Evolutionary conservation across 2,888 invertebrate species (phyloP), one percentile per base, ranked within the genome.

Genomic region (Trachelus troglodyta): DNA sequence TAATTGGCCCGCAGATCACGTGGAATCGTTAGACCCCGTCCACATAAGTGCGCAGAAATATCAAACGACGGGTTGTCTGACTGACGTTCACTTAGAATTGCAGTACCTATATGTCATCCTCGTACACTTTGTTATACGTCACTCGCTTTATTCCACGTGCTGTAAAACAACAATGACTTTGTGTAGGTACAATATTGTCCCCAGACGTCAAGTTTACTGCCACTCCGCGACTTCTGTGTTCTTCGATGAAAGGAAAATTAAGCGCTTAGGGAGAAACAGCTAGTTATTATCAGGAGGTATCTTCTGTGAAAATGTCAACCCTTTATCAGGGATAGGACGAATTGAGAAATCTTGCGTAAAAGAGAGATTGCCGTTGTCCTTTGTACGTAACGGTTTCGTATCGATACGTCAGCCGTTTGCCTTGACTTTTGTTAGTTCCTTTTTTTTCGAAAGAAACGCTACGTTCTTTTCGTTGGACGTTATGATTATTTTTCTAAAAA

Each of bases 1-100:
- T 74, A 74, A 74, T 34, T 35, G 74, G 74, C 31, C 30, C 35
- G 74, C 74, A 34, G 34, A 30, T 56, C 40, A 23, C 40, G 40
- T 56, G 40, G 9, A 56, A 56, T 23, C 40, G 40, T 56, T 23
- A 23, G 40, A 56, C 15, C 40, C 6, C 40, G 40, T 6, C 23
- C 40, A 56, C 23, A 23, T 56, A 56, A 56, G 40, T 56, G 40
- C 40, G 23, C 6, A 23, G 23, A 56, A 56, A 56, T 56, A 56
- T 56, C 40, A 56, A 56, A 23, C 40, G 40, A 56, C 40, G 40
- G 40, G 23, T 56, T 23, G 6, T 23, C 40, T 6, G 1, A 1
- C 23, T 23, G 40, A 56, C 40, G 40, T 56, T 56, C 40, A 56
- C 4, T 56, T 23, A 6, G 23, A 56, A 56, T 23, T 23, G 40